phyloP scores from a whole-genome alignment of 2,888 invertebrate species.

The Bhutanitis thaidina region DNA sequence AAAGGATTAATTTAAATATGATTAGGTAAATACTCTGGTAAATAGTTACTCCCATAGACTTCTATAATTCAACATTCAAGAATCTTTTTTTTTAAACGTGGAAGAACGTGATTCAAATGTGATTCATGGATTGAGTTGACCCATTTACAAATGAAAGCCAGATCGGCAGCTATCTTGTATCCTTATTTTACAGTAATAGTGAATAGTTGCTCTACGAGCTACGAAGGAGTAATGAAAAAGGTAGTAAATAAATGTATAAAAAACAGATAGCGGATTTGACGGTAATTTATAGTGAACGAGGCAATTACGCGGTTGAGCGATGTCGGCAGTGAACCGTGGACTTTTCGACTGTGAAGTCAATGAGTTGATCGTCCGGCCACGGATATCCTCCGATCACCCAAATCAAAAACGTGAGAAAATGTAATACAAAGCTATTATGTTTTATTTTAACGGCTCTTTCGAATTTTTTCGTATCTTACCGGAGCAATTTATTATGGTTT shows the following conservation, averaged over 20 bases:
- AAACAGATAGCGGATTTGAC: constrained; percentile 17
- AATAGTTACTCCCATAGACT: too few species aligned
- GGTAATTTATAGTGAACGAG: constrained; percentile 43
- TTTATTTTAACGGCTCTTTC: not conserved
- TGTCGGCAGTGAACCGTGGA: constrained; percentile 44
- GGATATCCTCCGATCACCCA: constrained; percentile 39
- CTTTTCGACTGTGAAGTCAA: constrained; percentile 21
- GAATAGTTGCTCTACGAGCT: not conserved
- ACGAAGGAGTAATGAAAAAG: not conserved
- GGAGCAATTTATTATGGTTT: too few species aligned
- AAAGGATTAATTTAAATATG: too few species aligned
- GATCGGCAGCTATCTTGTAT: too few species aligned
- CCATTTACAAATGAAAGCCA: too few species aligned
- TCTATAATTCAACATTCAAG: too few species aligned
- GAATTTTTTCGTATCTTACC: too few species aligned
- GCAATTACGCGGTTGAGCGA: constrained; percentile 51
- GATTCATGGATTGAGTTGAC: too few species aligned
- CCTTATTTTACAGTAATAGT: too few species aligned
- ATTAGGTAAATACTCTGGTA: too few species aligned
- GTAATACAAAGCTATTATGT: not conserved
- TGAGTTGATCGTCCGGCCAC: constrained; percentile 30
- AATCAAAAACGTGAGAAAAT: constrained; percentile 32
- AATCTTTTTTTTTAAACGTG: too few species aligned
- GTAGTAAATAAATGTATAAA: constrained; percentile 22
- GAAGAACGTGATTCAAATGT: too few species aligned